phyloP scores from a whole-genome alignment of 2,797 vertebrate species.

The Sphenodon punctatus region DNA sequence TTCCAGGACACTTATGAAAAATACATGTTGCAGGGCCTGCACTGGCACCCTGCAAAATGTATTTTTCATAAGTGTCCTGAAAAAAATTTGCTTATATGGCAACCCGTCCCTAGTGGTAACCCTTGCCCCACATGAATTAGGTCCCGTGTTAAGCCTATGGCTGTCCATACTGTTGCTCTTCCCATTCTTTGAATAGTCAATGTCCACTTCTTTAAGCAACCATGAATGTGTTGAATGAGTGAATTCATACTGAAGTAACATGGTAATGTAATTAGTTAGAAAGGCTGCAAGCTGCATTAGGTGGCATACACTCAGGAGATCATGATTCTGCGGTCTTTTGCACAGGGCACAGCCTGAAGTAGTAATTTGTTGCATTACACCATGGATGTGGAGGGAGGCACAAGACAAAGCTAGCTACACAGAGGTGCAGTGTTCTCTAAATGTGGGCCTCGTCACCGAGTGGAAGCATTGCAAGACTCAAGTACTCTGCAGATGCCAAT shows the following conservation, averaged over 20 bases:
- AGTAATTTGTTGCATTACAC: background rate
- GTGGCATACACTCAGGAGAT: too few species aligned
- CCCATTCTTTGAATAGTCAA: conserved; percentile 56
- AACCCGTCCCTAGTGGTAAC: too few species aligned
- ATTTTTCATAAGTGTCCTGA: too few species aligned
- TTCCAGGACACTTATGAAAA: too few species aligned
- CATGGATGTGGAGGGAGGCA: background rate
- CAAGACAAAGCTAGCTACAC: background rate
- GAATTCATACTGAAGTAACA: conserved; percentile 42
- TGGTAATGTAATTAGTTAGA: too few species aligned
- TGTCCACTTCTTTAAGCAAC: conserved; percentile 50
- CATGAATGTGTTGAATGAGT: conserved; percentile 56
- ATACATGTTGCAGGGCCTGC: too few species aligned
- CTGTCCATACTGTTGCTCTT: conserved; percentile 31
- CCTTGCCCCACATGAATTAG: too few species aligned
- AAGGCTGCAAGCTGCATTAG: too few species aligned
- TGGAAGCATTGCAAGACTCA: background rate
- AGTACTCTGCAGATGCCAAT: background rate
- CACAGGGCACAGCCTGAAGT: background rate
- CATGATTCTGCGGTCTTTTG: too few species aligned
- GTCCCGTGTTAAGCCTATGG: too few species aligned
- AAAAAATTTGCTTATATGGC: too few species aligned
- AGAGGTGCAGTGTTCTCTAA: background rate
- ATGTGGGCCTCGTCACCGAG: background rate
- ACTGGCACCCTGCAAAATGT: too few species aligned